A percentile compares a stretch with the other conserved stretches of the same genome.
phyloP scores from a whole-genome alignment of 1,140 invertebrate genomes.

The Alviniconcha marisindica region DNA sequence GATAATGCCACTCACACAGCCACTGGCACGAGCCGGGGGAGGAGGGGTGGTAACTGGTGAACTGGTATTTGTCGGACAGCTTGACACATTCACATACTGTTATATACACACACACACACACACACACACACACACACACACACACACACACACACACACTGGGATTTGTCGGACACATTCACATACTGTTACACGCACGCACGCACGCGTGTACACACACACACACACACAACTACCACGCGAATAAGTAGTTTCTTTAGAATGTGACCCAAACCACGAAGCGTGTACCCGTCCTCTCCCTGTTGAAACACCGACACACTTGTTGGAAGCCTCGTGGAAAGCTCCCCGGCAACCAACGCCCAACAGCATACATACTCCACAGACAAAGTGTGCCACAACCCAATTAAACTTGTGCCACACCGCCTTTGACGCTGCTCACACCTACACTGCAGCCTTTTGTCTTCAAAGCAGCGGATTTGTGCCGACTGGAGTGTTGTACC shows the following conservation, averaged over 20 bases:
- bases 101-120: slow-evolving; percentile 15
- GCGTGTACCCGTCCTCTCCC: too few relatives aligned
- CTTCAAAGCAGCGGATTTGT: too few relatives aligned
- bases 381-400: neutral
- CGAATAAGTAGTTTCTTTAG: too few relatives aligned
- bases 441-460: too few relatives aligned
- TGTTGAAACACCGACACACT: slow-evolving; percentile 29
- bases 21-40: neutral
- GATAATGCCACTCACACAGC: neutral
- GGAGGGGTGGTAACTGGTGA: neutral
- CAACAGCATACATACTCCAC: neutral
- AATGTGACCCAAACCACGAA: too few relatives aligned
- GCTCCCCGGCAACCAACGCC: neutral
- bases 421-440: too few relatives aligned
- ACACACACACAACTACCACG: slow-evolving; percentile 28
- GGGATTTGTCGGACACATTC: neutral
- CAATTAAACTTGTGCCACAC: neutral
- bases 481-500: too few relatives aligned
- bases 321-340: neutral
- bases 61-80: too few relatives aligned
- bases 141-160: neutral
- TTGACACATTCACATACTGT: neutral
- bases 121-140: slow-evolving; percentile 22
- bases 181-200: neutral
- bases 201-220: slow-evolving; percentile 3